A percentile compares a stretch with the other conserved stretches of the same genome.
These are phyloP conservation scores for Urocyon cinereoargenteus DNA, from an alignment of 2,797 vertebrate genomes.

Conservation along the genomic window DNA sequence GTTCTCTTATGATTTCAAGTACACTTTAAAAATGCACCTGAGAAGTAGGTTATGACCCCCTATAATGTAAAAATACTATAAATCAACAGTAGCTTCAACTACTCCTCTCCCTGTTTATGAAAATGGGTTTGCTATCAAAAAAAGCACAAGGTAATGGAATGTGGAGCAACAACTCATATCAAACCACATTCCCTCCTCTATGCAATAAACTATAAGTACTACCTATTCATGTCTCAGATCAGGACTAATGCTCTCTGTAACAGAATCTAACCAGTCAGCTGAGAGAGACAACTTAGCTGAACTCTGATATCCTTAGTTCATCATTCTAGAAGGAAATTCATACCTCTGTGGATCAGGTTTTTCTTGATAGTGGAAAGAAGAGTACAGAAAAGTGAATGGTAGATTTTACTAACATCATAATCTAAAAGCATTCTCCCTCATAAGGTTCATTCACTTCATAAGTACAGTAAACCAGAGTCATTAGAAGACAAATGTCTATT, in stretches of 20 bases:
- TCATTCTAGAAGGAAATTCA: constrained; percentile 12
- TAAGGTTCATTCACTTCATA: background rate
- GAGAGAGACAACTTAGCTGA: background rate
- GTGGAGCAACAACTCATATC: background rate
- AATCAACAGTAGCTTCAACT: background rate
- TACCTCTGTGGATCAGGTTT: background rate
- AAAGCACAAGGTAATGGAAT: background rate
- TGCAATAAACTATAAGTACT: background rate
- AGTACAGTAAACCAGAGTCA: background rate
- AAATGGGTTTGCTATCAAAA: background rate
- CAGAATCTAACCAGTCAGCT: background rate
- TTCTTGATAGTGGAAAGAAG: background rate
- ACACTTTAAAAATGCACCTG: constrained; percentile 3
- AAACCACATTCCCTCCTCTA: background rate
- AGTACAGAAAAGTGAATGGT: background rate
- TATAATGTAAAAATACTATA: background rate
- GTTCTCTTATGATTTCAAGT: background rate
- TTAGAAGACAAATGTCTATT: background rate
- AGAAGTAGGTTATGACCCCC: background rate
- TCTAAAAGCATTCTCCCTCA: background rate
- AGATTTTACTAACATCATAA: background rate
- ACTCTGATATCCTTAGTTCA: background rate
- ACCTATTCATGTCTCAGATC: background rate
- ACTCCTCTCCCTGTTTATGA: background rate
- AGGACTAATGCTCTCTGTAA: background rate